Conservation (phyloP, 35 echinoderm and acorn worm species). For the Ophioderma brevispina region DNA sequence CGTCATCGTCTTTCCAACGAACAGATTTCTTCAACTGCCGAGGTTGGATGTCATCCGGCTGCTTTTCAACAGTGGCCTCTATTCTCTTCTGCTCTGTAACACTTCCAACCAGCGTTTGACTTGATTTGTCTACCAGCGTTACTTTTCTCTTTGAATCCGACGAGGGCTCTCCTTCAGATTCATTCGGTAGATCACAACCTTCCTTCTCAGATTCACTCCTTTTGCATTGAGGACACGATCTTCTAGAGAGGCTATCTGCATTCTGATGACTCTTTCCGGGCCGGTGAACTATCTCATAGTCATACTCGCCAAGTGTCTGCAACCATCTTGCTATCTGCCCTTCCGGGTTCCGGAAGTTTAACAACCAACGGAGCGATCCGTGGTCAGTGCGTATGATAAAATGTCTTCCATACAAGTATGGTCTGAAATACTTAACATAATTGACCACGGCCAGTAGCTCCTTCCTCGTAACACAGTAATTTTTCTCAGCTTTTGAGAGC, state of each 20-base stretch:
- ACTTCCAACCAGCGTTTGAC: too few relatives aligned
- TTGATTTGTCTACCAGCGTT: too few relatives aligned
- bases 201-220: neutral
- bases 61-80: too few relatives aligned
- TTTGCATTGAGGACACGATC: neutral
- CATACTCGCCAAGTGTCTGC: neutral
- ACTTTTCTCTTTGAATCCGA: too few relatives aligned
- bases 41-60: too few relatives aligned
- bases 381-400: conserved; percentile 28
- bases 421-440: conserved; percentile 3
- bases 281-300: conserved; percentile 29
- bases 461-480: conserved; percentile 26
- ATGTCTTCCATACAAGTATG: conserved; percentile 19
- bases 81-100: too few relatives aligned
- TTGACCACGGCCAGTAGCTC: conserved; percentile 15
- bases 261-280: conserved; percentile 34
- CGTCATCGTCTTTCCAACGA: neutral
- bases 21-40: neutral
- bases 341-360: neutral
- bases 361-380: neutral
- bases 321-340: conserved; percentile 13
- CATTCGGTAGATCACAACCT: too few relatives aligned
- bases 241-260: conserved; percentile 37
- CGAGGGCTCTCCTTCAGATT: too few relatives aligned
- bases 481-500: neutral